Conservation (phyloP, 2,113 vertebrate genomes). For the Brevimyrus niger region DNA sequence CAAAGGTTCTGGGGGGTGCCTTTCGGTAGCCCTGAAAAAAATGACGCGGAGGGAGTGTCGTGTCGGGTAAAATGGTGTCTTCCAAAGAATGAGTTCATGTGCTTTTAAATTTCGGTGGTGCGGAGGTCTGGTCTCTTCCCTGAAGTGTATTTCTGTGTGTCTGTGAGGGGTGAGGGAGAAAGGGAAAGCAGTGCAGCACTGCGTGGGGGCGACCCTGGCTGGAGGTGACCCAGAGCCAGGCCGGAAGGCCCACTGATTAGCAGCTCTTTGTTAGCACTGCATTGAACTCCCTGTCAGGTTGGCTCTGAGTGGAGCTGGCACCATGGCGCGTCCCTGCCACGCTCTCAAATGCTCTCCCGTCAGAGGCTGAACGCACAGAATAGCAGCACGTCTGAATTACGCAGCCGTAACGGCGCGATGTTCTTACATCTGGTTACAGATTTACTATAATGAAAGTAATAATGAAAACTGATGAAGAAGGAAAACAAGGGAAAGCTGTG, state of each 20-base stretch:
- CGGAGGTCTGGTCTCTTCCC: not conserved
- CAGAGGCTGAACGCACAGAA: not conserved
- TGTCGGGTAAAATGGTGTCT: not conserved
- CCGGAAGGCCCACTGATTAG: not conserved
- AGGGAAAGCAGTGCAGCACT: not conserved
- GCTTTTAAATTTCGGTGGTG: not conserved
- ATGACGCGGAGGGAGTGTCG: not conserved
- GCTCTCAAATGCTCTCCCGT: slow-evolving; percentile 6
- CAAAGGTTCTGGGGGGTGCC: not conserved
- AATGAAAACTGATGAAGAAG: not conserved
- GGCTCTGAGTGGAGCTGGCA: not conserved
- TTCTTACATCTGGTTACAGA: not conserved
- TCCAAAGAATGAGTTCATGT: not conserved
- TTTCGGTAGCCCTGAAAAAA: not conserved
- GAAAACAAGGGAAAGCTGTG: not conserved
- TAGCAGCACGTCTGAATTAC: not conserved
- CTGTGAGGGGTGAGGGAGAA: not conserved
- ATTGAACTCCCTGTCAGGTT: not conserved
- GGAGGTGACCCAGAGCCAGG: not conserved
- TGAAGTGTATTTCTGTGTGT: not conserved
- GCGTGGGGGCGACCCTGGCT: not conserved
- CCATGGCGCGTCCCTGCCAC: not conserved
- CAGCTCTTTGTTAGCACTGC: not conserved
- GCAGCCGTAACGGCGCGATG: not conserved
- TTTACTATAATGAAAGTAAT: not conserved